Evolutionary conservation across 2,888 invertebrate species (phyloP), one percentile per base, ranked within the genome.

Genomic region (Calameuta pallipes): DNA sequence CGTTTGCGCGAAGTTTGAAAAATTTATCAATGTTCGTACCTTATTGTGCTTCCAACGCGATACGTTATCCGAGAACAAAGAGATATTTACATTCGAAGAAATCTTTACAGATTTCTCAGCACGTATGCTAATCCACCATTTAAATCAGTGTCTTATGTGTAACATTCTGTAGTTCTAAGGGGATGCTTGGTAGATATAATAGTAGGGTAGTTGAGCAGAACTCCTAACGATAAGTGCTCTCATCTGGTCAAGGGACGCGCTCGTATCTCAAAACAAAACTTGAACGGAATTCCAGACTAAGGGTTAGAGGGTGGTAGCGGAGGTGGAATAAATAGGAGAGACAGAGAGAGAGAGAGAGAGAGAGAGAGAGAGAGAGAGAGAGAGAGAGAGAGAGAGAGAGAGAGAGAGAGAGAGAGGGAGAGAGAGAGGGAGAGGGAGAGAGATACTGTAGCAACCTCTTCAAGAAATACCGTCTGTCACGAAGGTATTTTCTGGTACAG

Each of bases 201-300:
- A 15, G 41, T 41, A 15, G 41, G 41, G 41, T 41, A 41, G 41
- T 56, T 9, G 56, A 56, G 23, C 56, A 56, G 56, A 2, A 9
- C 9, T 15, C 23, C 56, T 56, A 56, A 23, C 56, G 23, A 56
- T 56, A 56, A 56, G 23, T 56, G 56, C 56, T 56, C 56, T 78
- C 78, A 76, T 78, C 75, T 78, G 78, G 75, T 75, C 75, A 73
- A 78, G 78, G 71, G 75, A 30, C 15, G 41, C 68, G 41, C 68
- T 75, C 75, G 70, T 73, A 71, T 75, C 78, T 76, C 34, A 78
- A 75, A 78, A 73, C 68, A 76, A 75, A 78, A 78, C 71, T 41
- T 35, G 75, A 56, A 68, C 35, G 74, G 71, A 68, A 78, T 76
- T 70, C 31, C 69, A 78, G 75, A 70, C 74, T 75, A 78, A 69